Percentiles rank a stretch among this genome's conserved stretches.
Conservation (phyloP, 2,888 invertebrate genomes). For the Orthosia gracilis region DNA sequence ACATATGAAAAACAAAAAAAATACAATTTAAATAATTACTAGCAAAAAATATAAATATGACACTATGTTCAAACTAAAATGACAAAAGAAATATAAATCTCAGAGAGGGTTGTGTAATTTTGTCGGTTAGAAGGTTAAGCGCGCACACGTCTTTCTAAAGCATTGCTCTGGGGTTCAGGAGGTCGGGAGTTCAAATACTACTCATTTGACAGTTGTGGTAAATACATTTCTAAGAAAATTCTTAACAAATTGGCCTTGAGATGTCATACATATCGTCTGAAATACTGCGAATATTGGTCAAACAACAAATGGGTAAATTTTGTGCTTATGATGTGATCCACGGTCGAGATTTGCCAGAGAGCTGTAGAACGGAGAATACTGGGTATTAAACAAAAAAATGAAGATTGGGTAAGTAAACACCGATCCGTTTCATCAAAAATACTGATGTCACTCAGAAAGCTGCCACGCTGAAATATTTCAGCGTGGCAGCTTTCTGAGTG, state of each 20-base stretch:
- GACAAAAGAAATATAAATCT: slow-evolving; percentile 25
- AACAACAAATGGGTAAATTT: too few species aligned
- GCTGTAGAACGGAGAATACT: too few species aligned
- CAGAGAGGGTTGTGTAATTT: slow-evolving; percentile 34
- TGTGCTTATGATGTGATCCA: too few species aligned
- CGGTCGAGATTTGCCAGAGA: too few species aligned
- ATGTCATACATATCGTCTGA: not conserved
- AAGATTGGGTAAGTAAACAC: too few species aligned
- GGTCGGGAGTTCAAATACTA: slow-evolving; percentile 46
- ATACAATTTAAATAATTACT: slow-evolving; percentile 3
- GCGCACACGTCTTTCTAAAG: slow-evolving; percentile 31
- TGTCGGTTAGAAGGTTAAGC: slow-evolving; percentile 25
- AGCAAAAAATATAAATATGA: not conserved
- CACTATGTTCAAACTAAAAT: slow-evolving; percentile 5
- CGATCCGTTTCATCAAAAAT: too few species aligned
- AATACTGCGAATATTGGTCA: not conserved
- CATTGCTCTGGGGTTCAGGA: slow-evolving; percentile 33
- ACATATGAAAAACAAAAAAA: not conserved
- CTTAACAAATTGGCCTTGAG: not conserved
- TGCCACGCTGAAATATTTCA: too few species aligned
- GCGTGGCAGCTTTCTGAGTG: too few species aligned
- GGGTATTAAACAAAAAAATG: too few species aligned
- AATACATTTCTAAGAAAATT: slow-evolving; percentile 36
- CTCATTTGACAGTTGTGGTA: slow-evolving; percentile 15
- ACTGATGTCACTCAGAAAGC: too few species aligned